Evolutionary conservation across 1,140 invertebrate species (phyloP), one percentile per base, ranked within the genome.

Genomic region (Wasmannia auropunctata): DNA sequence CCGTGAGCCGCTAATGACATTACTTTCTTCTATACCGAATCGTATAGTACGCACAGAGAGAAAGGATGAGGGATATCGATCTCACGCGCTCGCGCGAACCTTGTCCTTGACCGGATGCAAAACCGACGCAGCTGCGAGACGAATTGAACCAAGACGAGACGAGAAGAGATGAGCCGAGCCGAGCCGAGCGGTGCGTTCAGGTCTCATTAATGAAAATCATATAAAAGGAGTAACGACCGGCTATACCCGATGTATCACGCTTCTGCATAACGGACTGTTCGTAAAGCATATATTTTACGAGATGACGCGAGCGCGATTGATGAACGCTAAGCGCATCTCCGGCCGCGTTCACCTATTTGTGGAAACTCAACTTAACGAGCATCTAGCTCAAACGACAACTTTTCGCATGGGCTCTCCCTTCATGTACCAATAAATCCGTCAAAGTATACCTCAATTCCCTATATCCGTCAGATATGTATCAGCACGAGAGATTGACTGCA

Each of bases 81-180:
- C 56, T 77, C 85, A 79, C 31, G 34, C 14, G 75, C 19, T 2
- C 14, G 37, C 40, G 37, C 58, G 3, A 56, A 46, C 37, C 46
- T 77, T 67, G 70, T 56, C 69, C 84, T 88, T 86, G 84, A 77
- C 75, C 69, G 87, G 58, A 88, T 86, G 54, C 62, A 77, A 89
- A 88, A 49, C 40, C 54, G 75, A 60, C 37, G 37, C 34, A 40
- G 79, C 43, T 60, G 46, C 14, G 69, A 46, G 58, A 87, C 63
- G 58, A n/a, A n/a, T n/a, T n/a, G n/a, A n/a, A n/a, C n/a, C n/a
- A n/a, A 54, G 31, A 74, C 25, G 28, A 25, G 70, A 76, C 14
- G 60, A 37, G n/a, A 1, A 7, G 31, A 37, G 62, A 4, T 3
- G 31, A 54, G 51, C 49, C 16, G 31, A 37, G 62, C 8, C 8